Evolutionary conservation across 2,113 vertebrate genomes (phyloP).

Genomic region (Triplophysa tibetana): DNA sequence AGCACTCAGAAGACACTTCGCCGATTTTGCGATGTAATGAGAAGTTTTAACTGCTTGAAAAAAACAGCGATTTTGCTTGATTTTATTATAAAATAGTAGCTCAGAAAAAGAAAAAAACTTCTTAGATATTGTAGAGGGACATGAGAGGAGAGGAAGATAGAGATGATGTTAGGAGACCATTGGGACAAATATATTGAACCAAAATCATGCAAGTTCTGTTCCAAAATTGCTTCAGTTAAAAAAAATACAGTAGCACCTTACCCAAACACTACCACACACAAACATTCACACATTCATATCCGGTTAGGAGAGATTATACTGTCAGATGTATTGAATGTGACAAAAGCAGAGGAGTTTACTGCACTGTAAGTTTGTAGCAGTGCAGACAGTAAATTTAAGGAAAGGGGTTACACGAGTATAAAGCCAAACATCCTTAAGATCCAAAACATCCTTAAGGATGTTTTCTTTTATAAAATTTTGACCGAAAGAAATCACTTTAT

Average conservation of each 20-base stretch:
- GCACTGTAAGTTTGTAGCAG: slow-evolving; percentile 1
- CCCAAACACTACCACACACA: slow-evolving; percentile 9
- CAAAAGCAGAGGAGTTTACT: slow-evolving; percentile 25
- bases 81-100: slow-evolving; percentile 60
- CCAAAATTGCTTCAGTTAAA: background rate
- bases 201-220: slow-evolving; percentile 38
- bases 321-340: background rate
- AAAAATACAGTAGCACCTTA: slow-evolving; percentile 28
- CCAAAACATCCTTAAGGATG: background rate
- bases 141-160: slow-evolving; percentile 15
- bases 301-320: slow-evolving; percentile 19
- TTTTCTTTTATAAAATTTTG: background rate
- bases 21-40: slow-evolving; percentile 57
- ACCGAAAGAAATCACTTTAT: background rate
- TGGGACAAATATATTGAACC: slow-evolving; percentile 26
- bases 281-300: slow-evolving; percentile 3
- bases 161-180: background rate
- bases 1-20: slow-evolving; percentile 58
- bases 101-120: slow-evolving; percentile 33
- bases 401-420: slow-evolving; percentile 1
- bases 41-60: slow-evolving; percentile 58
- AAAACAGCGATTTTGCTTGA: slow-evolving; percentile 51
- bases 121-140: slow-evolving; percentile 35
- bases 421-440: background rate
- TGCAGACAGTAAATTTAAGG: slow-evolving; percentile 40